Evolutionary conservation across 2,113 vertebrate species (phyloP).

Genomic region (Thamnophis sirtalis): DNA sequence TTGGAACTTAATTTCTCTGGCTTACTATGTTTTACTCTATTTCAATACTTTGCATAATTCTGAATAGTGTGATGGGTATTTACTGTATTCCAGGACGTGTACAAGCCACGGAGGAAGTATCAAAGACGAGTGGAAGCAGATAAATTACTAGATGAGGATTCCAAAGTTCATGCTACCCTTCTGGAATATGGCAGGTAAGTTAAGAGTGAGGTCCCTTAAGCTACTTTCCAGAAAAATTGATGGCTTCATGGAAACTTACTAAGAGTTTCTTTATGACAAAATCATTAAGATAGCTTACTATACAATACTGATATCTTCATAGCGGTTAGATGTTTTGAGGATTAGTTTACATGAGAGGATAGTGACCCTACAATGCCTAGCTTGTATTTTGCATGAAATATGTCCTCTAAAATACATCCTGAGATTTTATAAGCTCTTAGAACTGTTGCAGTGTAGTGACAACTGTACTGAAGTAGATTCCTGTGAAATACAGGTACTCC

Average conservation of each 20-base stretch:
- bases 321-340: not conserved
- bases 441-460: not conserved
- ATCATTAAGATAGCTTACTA: not conserved
- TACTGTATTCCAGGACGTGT: constrained; percentile 76
- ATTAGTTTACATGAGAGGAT: not conserved
- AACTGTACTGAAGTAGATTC: not conserved
- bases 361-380: not conserved
- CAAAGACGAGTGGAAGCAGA: constrained; percentile 83
- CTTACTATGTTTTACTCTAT: not conserved
- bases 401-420: not conserved
- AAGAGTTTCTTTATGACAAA: not conserved
- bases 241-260: not conserved
- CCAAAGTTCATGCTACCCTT: constrained; percentile 89
- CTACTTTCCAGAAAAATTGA: not conserved
- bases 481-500: not conserved
- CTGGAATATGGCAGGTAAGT: constrained; percentile 91
- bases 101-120: constrained; percentile 92
- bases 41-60: not conserved
- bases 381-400: not conserved
- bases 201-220: not conserved
- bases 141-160: constrained; percentile 86
- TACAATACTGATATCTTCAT: not conserved
- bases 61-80: not conserved
- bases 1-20: not conserved
- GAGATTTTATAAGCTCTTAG: not conserved